A percentile compares a stretch with the other conserved stretches of the same genome.
Evolutionary conservation across 2,113 vertebrate genomes (phyloP).

Genomic region (Dascyllus trimaculatus): DNA sequence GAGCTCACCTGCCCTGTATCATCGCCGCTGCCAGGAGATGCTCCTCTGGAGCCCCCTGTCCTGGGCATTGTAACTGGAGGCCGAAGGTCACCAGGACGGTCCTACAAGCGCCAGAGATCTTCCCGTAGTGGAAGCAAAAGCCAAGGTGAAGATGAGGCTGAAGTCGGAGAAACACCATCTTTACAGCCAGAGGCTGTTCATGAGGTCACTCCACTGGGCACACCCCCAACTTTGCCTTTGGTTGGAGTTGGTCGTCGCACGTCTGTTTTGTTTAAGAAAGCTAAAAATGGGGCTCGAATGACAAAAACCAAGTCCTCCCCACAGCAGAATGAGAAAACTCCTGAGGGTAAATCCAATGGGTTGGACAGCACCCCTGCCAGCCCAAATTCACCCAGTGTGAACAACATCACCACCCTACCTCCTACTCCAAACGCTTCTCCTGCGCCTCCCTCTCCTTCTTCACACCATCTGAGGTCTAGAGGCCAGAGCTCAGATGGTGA

Average conservation of each 20-base stretch:
- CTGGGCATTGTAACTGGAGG: constrained; percentile 91
- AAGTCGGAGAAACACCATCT: constrained; percentile 82
- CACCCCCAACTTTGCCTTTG: constrained; percentile 71
- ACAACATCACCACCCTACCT: constrained; percentile 59
- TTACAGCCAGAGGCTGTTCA: constrained; percentile 80
- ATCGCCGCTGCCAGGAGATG: constrained; percentile 90
- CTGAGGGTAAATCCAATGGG: constrained; percentile 72
- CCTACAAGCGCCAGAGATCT: constrained; percentile 86
- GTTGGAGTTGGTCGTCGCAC: constrained; percentile 91
- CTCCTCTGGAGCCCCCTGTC: constrained; percentile 90
- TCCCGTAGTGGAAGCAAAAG: constrained; percentile 86
- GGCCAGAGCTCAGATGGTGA: constrained; percentile 85
- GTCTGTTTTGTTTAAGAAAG: constrained; percentile 94
- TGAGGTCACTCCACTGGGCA: constrained; percentile 84
- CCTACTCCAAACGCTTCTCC: constrained; percentile 62
- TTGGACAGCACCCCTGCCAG: constrained; percentile 54
- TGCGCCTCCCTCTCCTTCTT: constrained; percentile 65
- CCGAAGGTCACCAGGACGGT: constrained; percentile 84
- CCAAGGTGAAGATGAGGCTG: constrained; percentile 82
- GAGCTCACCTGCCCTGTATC: constrained; percentile 93
- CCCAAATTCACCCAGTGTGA: constrained; percentile 47
- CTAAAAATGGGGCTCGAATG: constrained; percentile 91
- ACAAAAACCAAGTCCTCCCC: constrained; percentile 83
- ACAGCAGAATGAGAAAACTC: constrained; percentile 86
- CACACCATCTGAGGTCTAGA: constrained; percentile 80